Conservation (phyloP, 2,113 vertebrate species). For the Hassar affinis region DNA sequence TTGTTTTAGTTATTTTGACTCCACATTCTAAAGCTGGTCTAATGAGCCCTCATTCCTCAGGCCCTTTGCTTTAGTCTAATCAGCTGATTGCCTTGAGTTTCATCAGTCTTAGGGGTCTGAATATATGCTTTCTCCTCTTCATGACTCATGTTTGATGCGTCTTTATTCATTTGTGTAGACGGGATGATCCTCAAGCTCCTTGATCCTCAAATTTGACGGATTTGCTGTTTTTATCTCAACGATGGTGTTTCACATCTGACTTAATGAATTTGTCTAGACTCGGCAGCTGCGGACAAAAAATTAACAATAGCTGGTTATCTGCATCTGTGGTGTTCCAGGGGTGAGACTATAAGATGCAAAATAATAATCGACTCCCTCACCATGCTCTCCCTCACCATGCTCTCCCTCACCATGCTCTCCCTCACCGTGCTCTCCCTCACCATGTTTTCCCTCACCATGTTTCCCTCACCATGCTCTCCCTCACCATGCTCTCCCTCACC, state of each 20-base stretch:
- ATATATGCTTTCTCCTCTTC: conserved; percentile 23
- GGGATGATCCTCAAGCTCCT: neutral
- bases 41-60: conserved; percentile 12
- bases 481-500: too few species aligned
- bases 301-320: neutral
- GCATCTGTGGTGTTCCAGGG: neutral
- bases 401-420: too few species aligned
- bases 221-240: neutral
- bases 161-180: neutral
- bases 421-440: too few species aligned
- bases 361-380: neutral
- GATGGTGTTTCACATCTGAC: neutral
- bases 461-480: too few species aligned
- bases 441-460: too few species aligned
- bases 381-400: too few species aligned
- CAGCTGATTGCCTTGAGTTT: conserved; percentile 31
- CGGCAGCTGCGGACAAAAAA: neutral
- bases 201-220: neutral
- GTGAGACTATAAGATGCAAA: neutral
- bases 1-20: neutral
- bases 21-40: neutral
- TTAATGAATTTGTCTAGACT: neutral
- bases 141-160: neutral
- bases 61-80: conserved; percentile 7
- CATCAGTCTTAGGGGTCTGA: conserved; percentile 37